Conservation (phyloP, 2,797 vertebrate genomes). For the Tiaroga cobitis region DNA sequence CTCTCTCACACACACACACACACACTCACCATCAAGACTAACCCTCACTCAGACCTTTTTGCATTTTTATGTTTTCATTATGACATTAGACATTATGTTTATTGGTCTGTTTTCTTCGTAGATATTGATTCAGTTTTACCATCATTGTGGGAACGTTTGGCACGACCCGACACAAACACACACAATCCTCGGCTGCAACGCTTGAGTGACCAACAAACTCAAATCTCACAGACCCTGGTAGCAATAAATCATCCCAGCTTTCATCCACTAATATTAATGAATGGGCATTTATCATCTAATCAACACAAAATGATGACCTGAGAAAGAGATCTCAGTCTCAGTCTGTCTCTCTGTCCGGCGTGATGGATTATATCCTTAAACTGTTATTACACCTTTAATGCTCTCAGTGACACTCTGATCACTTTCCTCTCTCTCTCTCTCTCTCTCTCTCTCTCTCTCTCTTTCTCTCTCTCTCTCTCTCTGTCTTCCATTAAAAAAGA, state of each 20-base stretch:
- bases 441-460: too few species aligned
- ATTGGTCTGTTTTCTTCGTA: neutral
- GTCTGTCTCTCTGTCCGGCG: slow-evolving; percentile 68
- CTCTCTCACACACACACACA: too few species aligned
- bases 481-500: slow-evolving; percentile 28
- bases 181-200: slow-evolving; percentile 67
- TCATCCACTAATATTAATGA: slow-evolving; percentile 99
- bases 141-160: neutral
- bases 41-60: neutral
- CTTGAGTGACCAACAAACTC: slow-evolving; percentile 84
- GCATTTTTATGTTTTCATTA: neutral
- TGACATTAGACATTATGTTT: neutral
- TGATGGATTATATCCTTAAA: slow-evolving; percentile 99
- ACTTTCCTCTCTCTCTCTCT: neutral
- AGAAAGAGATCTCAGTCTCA: slow-evolving; percentile 87
- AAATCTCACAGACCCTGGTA: slow-evolving; percentile 77
- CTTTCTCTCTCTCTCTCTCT: slow-evolving; percentile 12
- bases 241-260: slow-evolving; percentile 99
- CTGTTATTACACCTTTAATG: slow-evolving; percentile 77
- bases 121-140: neutral
- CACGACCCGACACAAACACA: slow-evolving; percentile 20
- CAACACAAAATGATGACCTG: slow-evolving; percentile 93
- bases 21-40: neutral
- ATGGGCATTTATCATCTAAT: slow-evolving; percentile 99
- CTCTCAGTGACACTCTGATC: slow-evolving; percentile 57